A percentile compares a stretch with the other conserved stretches of the same genome.
Evolutionary conservation across 2,888 invertebrate genomes (phyloP).

Genomic region (Polydrusus pterygomalis): DNA sequence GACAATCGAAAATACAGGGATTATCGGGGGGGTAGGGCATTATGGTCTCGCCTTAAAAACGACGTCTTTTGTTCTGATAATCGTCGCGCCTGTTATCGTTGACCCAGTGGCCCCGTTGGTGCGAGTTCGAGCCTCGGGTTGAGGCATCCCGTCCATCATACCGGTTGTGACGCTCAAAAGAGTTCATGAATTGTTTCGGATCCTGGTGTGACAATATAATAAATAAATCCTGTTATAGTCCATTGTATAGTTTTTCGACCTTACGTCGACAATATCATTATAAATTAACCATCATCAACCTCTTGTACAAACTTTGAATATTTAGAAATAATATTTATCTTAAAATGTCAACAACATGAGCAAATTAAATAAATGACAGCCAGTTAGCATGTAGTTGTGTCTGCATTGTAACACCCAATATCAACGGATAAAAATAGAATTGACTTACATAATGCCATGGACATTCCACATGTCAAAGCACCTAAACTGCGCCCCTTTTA

Average conservation of each 20-base stretch:
- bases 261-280: constrained; percentile 31
- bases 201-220: constrained; percentile 61
- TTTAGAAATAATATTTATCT: constrained; percentile 35
- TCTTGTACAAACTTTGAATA: neutral
- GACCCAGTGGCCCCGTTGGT: constrained; percentile 65
- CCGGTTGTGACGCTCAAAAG: constrained; percentile 64
- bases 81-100: constrained; percentile 65
- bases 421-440: too few relatives aligned
- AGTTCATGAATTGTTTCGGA: constrained; percentile 65
- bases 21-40: neutral
- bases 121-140: constrained; percentile 45
- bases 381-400: too few relatives aligned
- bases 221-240: constrained; percentile 51
- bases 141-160: constrained; percentile 60
- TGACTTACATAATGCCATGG: too few relatives aligned
- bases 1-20: constrained; percentile 1
- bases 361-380: neutral
- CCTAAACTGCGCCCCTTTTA: too few relatives aligned
- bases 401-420: too few relatives aligned
- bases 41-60: constrained; percentile 59
- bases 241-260: constrained; percentile 30
- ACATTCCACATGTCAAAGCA: too few relatives aligned
- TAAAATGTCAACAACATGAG: constrained; percentile 7
- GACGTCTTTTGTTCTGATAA: constrained; percentile 64
- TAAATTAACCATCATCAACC: constrained; percentile 31